Evolutionary conservation across 2,113 vertebrate species (phyloP).

Genomic region (Chionis minor): DNA sequence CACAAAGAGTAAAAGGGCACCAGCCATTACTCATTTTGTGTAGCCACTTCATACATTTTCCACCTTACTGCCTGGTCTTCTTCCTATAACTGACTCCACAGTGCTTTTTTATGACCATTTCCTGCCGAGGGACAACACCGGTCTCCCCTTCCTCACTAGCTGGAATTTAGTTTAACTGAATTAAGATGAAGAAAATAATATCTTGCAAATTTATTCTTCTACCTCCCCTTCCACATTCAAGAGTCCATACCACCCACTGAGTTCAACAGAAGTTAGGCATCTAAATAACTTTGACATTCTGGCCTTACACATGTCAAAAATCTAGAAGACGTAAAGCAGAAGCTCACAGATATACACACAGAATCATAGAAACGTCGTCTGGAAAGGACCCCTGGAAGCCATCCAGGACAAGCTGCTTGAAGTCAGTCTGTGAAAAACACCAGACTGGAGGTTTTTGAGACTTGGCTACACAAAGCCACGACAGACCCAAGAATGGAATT

Average conservation of each 20-base stretch:
- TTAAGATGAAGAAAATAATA: neutral
- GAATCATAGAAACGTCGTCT: neutral
- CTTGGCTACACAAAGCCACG: neutral
- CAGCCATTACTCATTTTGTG: neutral
- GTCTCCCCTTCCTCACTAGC: neutral
- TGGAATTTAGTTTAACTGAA: neutral
- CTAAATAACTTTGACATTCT: conserved; percentile 6
- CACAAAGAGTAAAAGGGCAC: neutral
- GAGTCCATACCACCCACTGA: neutral
- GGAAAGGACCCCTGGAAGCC: neutral
- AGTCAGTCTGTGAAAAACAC: neutral
- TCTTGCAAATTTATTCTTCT: neutral
- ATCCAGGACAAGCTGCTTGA: neutral
- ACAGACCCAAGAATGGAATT: neutral
- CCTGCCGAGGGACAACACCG: neutral
- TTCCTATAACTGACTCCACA: neutral
- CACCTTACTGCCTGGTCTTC: neutral
- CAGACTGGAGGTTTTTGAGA: neutral
- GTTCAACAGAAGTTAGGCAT: neutral
- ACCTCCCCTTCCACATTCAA: neutral
- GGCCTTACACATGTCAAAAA: neutral
- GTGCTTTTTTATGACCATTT: neutral
- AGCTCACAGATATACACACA: neutral
- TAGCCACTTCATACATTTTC: neutral
- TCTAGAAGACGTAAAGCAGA: neutral